Evolutionary conservation across 2,888 invertebrate species (phyloP), one percentile per base, ranked within the genome.

Genomic region (Mallateleia sp.): DNA sequence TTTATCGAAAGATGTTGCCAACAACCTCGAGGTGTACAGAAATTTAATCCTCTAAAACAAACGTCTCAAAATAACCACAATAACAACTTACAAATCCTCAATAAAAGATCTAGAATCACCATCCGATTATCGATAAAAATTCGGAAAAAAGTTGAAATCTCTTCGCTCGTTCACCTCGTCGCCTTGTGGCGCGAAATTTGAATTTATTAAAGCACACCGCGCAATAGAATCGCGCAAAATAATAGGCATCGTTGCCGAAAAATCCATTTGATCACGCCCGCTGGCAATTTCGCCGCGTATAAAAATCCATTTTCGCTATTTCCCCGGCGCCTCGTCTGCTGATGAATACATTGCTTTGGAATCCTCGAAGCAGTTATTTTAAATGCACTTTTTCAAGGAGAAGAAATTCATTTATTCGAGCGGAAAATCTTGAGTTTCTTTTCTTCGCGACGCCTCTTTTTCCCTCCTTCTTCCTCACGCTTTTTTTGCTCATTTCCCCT

Each of bases 321-420:
- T 71, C 71, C 45, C 54, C 14, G 15, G 56, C 18, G 8, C 14
- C 38, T 38, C 14, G 45, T 45, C 45, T n/a, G n/a, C 45, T 45
- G 60, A 69, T 71, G 78, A 84, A 75, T 78, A 72, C 71, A 84
- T 78, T 75, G 77, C 62, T 24, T 42, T 50, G n/a, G 62, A 66
- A 66, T 77, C 64, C 69, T 60, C 56, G 64, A 60, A 75, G 83
- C 62, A 77, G 77, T 83, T 71, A 78, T 71, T 78, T 78, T 66
- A 77, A 84, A 84, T 84, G 78, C 72, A 72, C 66, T 78, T 64
- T 72, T 78, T 71, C 71, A 60, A 71, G 38, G 34, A 42, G 75
- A 77, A 78, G 77, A 72, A 84, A 84, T 84, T 84, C 56, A 84
- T 84, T 84, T 78, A 84, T 77, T 78, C 78, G 56, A 77, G 71